Evolutionary conservation across 2,113 vertebrate genomes (phyloP).

Genomic region (Phyllopteryx taeniolatus): DNA sequence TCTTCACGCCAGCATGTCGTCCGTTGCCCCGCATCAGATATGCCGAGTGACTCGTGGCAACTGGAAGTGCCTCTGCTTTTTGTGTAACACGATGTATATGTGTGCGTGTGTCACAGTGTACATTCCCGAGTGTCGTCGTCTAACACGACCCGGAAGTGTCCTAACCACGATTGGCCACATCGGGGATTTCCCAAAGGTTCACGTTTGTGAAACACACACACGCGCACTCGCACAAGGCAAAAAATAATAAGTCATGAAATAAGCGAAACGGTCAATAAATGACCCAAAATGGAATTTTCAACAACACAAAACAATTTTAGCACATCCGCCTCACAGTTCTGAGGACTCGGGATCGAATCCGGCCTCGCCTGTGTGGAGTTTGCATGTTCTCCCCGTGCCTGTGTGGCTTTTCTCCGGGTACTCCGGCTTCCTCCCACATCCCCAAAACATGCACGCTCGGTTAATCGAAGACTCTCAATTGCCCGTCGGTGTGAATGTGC

Average conservation of each 20-base stretch:
- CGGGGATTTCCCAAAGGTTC: slow-evolving; percentile 56
- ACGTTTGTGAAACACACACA: slow-evolving; percentile 8
- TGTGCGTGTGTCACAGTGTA: slow-evolving; percentile 1
- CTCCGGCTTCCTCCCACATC: no score
- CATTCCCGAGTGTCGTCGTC: slow-evolving; percentile 15
- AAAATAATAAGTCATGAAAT: not conserved
- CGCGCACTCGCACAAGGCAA: not conserved
- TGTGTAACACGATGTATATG: slow-evolving; percentile 26
- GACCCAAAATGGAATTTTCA: no score
- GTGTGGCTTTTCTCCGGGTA: no score
- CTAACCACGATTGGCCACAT: slow-evolving; percentile 35
- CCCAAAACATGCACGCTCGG: no score
- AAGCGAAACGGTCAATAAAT: no score
- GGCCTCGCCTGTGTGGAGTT: no score
- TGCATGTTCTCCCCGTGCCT: no score
- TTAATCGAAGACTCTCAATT: no score
- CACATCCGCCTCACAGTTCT: no score
- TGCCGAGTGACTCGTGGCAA: not conserved
- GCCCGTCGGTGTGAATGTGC: no score
- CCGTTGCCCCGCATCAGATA: not conserved
- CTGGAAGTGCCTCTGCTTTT: slow-evolving; percentile 15
- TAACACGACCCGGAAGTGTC: slow-evolving; percentile 41
- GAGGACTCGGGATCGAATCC: no score
- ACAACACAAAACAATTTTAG: no score
- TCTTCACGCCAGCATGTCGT: slow-evolving; percentile 6